Base-by-base conservation (phyloP, 2,113 vertebrate genomes). In the Turnix velox region DNA sequence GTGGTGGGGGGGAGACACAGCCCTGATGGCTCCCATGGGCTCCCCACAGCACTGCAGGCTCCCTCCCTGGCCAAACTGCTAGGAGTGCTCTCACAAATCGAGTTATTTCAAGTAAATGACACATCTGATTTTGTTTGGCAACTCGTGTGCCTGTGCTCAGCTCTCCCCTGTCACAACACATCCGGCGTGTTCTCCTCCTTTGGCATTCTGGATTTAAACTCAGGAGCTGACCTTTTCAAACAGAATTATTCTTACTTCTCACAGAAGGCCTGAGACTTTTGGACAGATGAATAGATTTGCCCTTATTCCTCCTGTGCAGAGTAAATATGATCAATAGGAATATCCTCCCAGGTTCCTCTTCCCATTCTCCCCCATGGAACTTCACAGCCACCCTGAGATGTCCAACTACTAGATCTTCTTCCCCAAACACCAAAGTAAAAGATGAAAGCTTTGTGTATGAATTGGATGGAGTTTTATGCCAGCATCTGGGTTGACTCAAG, bases 211-310 rank as follows among this genome's bases (percentile, higher is more conserved):
- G 40, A 71, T 54, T 75, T 46, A 75, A 61, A 42, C 33, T 72
- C 49, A 52, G 1, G 0, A 16, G 0, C 35, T 93, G 90, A 94
- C 87, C 75, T 89, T 95, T 90, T 67, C 77, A 94, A 82, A 92
- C 25, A 25, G 14, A 68, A 82, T 92, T 78, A 73, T 78, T 91
- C 55, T 92, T 61, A 45, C 69, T 91, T 83, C 51, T 45, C 49
- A 37, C 3, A 9, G 58, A 77, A 83, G 33, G 45, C 23, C 88
- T 76, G 79, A 69, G 49, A 12, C 57, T 79, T 84, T 74, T 52
- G 58, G 77, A 85, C 85, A 85, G 85, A 86, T 77, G 73, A 91
- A 62, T 59, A 51, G 52, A 59, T 65, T 82, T 91, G 75, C 57
- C 49, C 55, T 92, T 90, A 48, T 85, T 85, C 77, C 37, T 49